A percentile compares a stretch with the other conserved stretches of the same genome.
Conservation (phyloP, 2,888 invertebrate genomes). For the Amitus sp. region DNA sequence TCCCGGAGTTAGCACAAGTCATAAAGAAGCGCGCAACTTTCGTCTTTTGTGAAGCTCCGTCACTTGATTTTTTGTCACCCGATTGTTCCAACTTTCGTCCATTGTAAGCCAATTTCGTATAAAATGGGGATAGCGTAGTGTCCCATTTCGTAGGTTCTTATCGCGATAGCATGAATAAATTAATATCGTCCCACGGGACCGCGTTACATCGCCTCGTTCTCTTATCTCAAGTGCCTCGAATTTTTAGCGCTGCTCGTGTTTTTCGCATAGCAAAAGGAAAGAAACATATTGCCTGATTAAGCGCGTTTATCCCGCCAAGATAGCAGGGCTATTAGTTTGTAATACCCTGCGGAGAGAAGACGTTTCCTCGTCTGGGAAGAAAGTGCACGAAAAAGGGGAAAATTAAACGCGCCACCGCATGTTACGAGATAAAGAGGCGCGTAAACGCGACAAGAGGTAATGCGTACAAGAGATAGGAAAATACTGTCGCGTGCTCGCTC, state of each 20-base stretch:
- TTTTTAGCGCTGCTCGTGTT: not conserved
- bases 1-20: slow-evolving; percentile 33
- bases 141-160: too few relatives aligned
- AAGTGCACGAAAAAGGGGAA: not conserved
- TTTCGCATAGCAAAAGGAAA: not conserved
- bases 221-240: not conserved
- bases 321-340: slow-evolving; percentile 27
- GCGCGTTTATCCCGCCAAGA: slow-evolving; percentile 25
- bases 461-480: slow-evolving; percentile 12
- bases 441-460: slow-evolving; percentile 1
- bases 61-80: slow-evolving; percentile 24
- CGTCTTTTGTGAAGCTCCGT: slow-evolving; percentile 30
- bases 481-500: slow-evolving; percentile 26
- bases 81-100: slow-evolving; percentile 21
- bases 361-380: not conserved
- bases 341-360: slow-evolving; percentile 3
- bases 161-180: slow-evolving; percentile 3
- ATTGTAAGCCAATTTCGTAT: too few relatives aligned
- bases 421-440: not conserved
- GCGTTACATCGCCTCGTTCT: not conserved
- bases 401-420: not conserved
- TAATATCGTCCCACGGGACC: not conserved
- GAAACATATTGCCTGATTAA: slow-evolving; percentile 32
- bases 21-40: slow-evolving; percentile 38
- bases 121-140: too few relatives aligned